Conservation (phyloP, 1,140 invertebrate species). For the Diuraphis noxia region DNA sequence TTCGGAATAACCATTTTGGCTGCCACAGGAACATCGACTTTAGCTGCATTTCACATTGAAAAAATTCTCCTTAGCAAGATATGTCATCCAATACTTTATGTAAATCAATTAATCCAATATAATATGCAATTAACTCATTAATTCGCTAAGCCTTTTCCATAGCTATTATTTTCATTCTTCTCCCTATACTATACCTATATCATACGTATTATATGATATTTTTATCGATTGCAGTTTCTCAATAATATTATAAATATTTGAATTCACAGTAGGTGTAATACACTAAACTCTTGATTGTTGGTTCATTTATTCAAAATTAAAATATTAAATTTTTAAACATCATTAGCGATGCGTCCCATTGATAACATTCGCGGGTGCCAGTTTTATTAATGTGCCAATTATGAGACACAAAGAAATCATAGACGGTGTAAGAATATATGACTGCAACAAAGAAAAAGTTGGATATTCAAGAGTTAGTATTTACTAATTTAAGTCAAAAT, state of each 20-base stretch:
- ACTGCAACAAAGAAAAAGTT: conserved; percentile 21
- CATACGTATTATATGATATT: background rate
- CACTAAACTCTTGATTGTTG: background rate
- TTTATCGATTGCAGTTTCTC: background rate
- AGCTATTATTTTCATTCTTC: background rate
- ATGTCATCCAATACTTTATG: background rate
- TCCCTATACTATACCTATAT: background rate
- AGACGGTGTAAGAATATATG: conserved; percentile 9
- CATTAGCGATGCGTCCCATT: background rate
- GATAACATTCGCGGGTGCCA: background rate
- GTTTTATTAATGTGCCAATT: conserved; percentile 24
- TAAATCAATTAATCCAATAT: background rate
- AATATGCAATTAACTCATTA: background rate
- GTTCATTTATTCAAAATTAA: background rate
- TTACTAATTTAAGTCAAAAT: background rate
- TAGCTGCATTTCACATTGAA: conserved; percentile 1
- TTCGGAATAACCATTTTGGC: background rate
- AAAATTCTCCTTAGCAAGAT: background rate
- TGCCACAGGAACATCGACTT: conserved; percentile 17
- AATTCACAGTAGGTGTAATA: background rate
- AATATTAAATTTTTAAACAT: background rate
- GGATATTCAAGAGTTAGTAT: conserved; percentile 36
- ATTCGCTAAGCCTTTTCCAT: background rate
- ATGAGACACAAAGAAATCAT: conserved; percentile 25
- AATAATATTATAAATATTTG: background rate